Conservation (phyloP, 1,140 invertebrate genomes). For the Cherax destructor region DNA sequence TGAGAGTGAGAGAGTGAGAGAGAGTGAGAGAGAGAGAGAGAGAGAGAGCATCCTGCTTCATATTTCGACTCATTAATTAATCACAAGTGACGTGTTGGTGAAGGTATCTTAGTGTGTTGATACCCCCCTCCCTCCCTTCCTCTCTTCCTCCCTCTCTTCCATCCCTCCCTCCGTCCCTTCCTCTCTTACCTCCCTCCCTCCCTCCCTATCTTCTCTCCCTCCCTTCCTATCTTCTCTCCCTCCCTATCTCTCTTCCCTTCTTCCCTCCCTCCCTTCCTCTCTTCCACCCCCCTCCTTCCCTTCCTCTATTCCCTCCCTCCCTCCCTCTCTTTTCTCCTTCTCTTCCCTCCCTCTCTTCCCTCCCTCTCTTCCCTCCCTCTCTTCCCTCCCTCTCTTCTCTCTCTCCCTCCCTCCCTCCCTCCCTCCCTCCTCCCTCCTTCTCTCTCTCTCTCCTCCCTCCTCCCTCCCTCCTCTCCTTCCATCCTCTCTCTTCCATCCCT, state of each 20-base stretch:
- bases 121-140: constrained; percentile 14
- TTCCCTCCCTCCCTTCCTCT: background rate
- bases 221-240: background rate
- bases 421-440: background rate
- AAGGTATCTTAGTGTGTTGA: background rate
- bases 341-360: background rate
- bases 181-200: too few species aligned
- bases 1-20: too few species aligned
- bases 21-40: background rate
- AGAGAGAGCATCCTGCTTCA: background rate
- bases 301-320: too few species aligned
- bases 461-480: background rate
- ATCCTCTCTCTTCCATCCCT: too few species aligned
- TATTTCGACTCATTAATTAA: background rate
- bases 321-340: background rate
- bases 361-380: background rate
- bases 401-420: constrained; percentile 13
- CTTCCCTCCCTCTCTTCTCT: background rate
- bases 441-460: background rate
- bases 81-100: background rate
- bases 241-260: background rate
- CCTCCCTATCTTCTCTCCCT: too few species aligned
- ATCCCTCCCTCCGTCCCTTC: too few species aligned
- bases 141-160: background rate
- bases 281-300: too few species aligned